These are phyloP conservation scores for Synergus gifuensis DNA, from an alignment of 2,888 invertebrate species.

Conservation along the genomic window DNA sequence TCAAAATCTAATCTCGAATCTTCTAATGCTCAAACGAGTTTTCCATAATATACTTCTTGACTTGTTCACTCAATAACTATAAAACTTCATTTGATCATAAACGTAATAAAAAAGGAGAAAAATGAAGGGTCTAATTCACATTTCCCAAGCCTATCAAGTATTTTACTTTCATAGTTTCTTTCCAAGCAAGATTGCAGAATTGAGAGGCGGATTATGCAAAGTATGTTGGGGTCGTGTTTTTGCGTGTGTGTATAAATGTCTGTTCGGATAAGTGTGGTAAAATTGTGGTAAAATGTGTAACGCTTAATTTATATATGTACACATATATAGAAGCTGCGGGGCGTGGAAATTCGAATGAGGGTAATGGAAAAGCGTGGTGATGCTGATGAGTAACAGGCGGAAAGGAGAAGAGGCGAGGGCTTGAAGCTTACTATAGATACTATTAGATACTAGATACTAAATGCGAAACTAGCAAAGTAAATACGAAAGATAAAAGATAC, in stretches of 20 bases:
- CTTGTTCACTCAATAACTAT: background rate
- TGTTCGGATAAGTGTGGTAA: conserved; percentile 17
- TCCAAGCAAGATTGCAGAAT: conserved; percentile 24
- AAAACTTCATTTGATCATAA: background rate
- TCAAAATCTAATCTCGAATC: conserved; percentile 14
- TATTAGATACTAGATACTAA: background rate
- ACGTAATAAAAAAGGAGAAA: background rate
- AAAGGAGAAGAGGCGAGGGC: background rate
- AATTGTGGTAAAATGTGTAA: conserved; percentile 36
- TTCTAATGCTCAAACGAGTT: too few relatives aligned
- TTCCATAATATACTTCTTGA: too few relatives aligned
- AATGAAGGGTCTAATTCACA: conserved; percentile 17
- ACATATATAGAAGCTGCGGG: conserved; percentile 8
- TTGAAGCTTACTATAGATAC: background rate
- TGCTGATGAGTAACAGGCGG: conserved; percentile 48
- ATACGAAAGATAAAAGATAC: conserved; percentile 24
- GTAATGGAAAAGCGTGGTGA: conserved; percentile 67
- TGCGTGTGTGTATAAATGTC: conserved; percentile 15
- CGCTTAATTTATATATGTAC: background rate
- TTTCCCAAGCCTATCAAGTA: conserved; percentile 2
- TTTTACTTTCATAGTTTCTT: conserved; percentile 37
- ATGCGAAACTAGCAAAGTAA: conserved; percentile 6
- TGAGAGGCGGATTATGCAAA: conserved; percentile 32
- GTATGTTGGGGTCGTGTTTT: conserved; percentile 38
- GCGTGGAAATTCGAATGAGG: conserved; percentile 65